These are phyloP conservation scores for Eublepharis macularius DNA, from an alignment of 2,113 vertebrate genomes.

Conservation along the genomic window DNA sequence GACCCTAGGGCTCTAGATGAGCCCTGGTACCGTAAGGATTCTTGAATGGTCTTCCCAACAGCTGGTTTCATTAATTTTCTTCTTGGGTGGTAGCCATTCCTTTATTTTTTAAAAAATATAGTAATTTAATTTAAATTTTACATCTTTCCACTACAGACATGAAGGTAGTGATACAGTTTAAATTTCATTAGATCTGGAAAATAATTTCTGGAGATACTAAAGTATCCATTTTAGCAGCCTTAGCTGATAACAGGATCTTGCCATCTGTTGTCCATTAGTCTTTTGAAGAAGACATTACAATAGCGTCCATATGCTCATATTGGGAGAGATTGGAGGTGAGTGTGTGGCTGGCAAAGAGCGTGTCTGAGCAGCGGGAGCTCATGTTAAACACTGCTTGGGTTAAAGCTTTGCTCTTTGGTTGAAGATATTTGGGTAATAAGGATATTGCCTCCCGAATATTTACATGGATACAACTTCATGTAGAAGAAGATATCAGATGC, in stretches of 20 bases:
- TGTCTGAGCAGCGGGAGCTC: neutral
- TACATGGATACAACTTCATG: neutral
- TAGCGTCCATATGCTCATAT: conserved; percentile 15
- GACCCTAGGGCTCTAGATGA: neutral
- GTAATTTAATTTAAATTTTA: neutral
- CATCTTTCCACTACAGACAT: neutral
- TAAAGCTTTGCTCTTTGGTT: neutral
- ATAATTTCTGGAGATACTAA: conserved; percentile 20
- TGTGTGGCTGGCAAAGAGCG: accelerated
- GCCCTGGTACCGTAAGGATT: neutral
- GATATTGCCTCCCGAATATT: neutral
- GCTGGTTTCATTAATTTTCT: neutral
- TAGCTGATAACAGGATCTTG: conserved; percentile 15
- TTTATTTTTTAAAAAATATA: neutral
- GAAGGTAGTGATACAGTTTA: neutral
- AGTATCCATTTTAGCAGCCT: conserved; percentile 8
- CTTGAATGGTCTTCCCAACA: neutral
- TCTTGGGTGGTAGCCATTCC: neutral
- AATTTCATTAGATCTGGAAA: conserved; percentile 27
- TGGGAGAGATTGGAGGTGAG: accelerated
- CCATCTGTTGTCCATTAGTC: conserved; percentile 38
- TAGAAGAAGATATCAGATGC: neutral
- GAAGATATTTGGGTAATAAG: neutral
- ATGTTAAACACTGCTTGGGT: neutral
- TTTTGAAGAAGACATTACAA: neutral